A percentile compares a stretch with the other conserved stretches of the same genome.
These are phyloP conservation scores for Butastur rufipennis DNA, from an alignment of 2,113 vertebrate genomes.

Conservation along the genomic window DNA sequence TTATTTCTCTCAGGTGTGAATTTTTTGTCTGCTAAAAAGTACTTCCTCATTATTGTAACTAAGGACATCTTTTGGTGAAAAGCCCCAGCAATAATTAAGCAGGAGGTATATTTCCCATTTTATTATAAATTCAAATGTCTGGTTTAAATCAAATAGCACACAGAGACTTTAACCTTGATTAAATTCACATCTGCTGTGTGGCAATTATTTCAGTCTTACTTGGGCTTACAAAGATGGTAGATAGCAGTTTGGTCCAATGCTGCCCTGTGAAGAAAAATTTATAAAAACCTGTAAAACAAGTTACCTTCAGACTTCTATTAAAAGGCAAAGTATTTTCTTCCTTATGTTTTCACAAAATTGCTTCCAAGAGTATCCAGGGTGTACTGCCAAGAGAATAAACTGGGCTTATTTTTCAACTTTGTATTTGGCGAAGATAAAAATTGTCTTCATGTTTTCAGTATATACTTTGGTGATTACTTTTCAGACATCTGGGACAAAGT, in stretches of 20 bases:
- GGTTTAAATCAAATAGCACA: background rate
- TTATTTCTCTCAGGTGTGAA: constrained; percentile 42
- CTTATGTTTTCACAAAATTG: background rate
- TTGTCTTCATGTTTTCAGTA: background rate
- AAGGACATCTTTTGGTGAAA: background rate
- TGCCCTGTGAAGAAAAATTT: background rate
- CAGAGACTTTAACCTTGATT: background rate
- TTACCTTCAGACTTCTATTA: background rate
- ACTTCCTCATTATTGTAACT: background rate
- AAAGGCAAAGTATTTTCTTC: background rate
- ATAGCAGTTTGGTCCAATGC: background rate
- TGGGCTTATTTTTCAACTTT: background rate
- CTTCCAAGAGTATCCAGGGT: background rate
- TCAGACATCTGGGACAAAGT: background rate
- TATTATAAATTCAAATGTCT: background rate
- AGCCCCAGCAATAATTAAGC: background rate
- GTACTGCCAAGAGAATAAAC: background rate
- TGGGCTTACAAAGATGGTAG: background rate
- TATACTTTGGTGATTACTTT: background rate
- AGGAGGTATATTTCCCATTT: background rate
- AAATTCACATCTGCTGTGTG: background rate
- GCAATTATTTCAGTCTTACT: background rate
- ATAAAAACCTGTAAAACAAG: background rate
- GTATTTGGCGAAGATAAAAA: background rate
- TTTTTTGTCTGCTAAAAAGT: background rate